A percentile compares a stretch with the other conserved stretches of the same genome.
Evolutionary conservation across 2,797 vertebrate species (phyloP).

Genomic region (Netta rufina): DNA sequence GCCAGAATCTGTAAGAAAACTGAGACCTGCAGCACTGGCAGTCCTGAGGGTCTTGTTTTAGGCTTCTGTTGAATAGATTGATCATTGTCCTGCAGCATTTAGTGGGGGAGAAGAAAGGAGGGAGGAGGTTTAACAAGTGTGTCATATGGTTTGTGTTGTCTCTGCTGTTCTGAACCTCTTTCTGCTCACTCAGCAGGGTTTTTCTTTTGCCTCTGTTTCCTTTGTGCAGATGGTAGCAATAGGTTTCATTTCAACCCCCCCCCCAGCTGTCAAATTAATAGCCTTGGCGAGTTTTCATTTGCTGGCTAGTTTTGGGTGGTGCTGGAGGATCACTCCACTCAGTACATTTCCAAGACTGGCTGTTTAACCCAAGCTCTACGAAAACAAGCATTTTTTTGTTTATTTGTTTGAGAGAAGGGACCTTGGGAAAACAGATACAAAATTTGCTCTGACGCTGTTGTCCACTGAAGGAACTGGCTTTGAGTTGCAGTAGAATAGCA

Average conservation of each 20-base stretch:
- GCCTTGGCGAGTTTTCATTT: conserved; percentile 45
- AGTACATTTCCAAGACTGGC: conserved; percentile 57
- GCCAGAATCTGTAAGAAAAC: conserved; percentile 22
- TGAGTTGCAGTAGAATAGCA: conserved; percentile 22
- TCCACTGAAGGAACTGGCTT: conserved; percentile 22
- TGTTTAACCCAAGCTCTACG: conserved; percentile 50
- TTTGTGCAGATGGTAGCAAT: conserved; percentile 69
- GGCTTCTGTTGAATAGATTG: conserved; percentile 41
- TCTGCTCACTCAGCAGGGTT: conserved; percentile 58
- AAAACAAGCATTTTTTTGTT: conserved; percentile 52
- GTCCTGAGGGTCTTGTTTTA: conserved; percentile 52
- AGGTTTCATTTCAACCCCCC: conserved; percentile 27
- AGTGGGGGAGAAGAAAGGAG: conserved; percentile 4
- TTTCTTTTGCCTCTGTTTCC: conserved; percentile 63
- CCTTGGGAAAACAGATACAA: conserved; percentile 50
- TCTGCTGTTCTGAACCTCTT: conserved; percentile 49
- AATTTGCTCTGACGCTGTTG: conserved; percentile 17
- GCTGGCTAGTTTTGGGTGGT: conserved; percentile 64
- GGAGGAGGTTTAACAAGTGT: conserved; percentile 47
- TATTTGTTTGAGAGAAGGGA: conserved; percentile 55
- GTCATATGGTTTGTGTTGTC: conserved; percentile 61
- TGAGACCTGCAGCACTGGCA: conserved; percentile 32
- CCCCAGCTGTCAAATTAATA: conserved; percentile 44
- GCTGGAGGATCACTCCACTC: conserved; percentile 61
- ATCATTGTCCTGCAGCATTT: conserved; percentile 40